phyloP scores from a whole-genome alignment of 2,888 invertebrate species.

The Gordius sp. region DNA sequence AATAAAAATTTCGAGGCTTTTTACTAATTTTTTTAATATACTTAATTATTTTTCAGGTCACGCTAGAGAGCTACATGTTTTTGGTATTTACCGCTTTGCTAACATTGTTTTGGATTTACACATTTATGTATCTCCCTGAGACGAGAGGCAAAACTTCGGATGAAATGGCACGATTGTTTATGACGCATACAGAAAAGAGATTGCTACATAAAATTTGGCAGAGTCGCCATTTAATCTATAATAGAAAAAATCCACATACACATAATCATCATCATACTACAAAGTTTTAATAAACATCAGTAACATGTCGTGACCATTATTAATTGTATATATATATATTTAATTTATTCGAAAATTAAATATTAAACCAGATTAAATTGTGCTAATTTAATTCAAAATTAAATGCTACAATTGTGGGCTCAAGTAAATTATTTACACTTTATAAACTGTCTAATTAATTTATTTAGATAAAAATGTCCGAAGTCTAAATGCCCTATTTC shows the following conservation, averaged over 20 bases:
- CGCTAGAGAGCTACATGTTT: conserved; percentile 68
- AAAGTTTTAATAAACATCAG: neutral
- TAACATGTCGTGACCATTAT: too few species aligned
- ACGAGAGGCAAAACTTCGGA: conserved; percentile 87
- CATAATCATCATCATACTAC: conserved; percentile 8
- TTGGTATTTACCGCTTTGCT: conserved; percentile 88
- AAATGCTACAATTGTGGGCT: too few species aligned
- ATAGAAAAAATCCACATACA: neutral
- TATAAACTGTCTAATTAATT: too few species aligned
- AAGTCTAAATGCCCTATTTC: too few species aligned
- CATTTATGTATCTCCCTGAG: conserved; percentile 91
- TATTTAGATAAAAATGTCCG: too few species aligned
- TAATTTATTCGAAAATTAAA: too few species aligned
- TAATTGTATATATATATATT: too few species aligned
- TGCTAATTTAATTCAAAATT: too few species aligned
- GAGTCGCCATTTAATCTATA: neutral
- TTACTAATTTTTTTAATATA: too few species aligned
- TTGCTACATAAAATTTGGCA: neutral
- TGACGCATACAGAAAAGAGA: neutral
- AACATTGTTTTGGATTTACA: conserved; percentile 91
- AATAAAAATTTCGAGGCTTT: too few species aligned
- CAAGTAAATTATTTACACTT: too few species aligned
- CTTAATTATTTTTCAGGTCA: conserved; percentile 28
- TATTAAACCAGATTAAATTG: too few species aligned
- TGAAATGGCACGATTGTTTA: conserved; percentile 44